Conservation (phyloP, 2,797 vertebrate genomes). For the Falco naumanni region DNA sequence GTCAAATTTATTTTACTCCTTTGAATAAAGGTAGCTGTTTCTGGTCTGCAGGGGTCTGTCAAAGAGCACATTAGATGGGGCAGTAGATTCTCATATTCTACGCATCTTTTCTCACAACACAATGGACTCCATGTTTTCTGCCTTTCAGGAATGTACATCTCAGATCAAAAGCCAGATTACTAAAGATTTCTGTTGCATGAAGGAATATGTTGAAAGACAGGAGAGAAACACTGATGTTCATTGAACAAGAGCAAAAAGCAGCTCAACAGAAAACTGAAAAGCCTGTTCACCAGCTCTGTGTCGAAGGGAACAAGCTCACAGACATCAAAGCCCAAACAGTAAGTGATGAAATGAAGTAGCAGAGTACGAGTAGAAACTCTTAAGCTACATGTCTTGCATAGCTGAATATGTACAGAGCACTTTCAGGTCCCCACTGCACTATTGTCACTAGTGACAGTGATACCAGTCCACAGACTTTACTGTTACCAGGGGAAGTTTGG, state of each 20-base stretch:
- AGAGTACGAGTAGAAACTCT: background rate
- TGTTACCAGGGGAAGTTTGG: background rate
- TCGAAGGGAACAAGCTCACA: background rate
- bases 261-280: constrained; percentile 14
- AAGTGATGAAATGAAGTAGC: background rate
- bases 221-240: constrained; percentile 49
- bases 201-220: constrained; percentile 60
- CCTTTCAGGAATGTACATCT: constrained; percentile 55
- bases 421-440: background rate
- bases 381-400: background rate
- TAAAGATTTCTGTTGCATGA: constrained; percentile 59
- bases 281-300: background rate
- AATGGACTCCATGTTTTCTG: background rate
- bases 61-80: background rate
- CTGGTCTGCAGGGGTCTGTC: background rate
- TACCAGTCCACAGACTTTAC: background rate
- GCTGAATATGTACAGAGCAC: background rate
- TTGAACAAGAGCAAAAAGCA: constrained; percentile 39
- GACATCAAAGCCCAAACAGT: background rate
- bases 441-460: background rate
- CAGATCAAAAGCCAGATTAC: constrained; percentile 50
- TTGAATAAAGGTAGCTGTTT: background rate
- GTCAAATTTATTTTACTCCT: background rate
- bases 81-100: background rate
- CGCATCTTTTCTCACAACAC: background rate